A percentile compares a stretch with the other conserved stretches of the same genome.
phyloP scores from a whole-genome alignment of 2,888 invertebrate genomes.

The Lottia gigantea region DNA sequence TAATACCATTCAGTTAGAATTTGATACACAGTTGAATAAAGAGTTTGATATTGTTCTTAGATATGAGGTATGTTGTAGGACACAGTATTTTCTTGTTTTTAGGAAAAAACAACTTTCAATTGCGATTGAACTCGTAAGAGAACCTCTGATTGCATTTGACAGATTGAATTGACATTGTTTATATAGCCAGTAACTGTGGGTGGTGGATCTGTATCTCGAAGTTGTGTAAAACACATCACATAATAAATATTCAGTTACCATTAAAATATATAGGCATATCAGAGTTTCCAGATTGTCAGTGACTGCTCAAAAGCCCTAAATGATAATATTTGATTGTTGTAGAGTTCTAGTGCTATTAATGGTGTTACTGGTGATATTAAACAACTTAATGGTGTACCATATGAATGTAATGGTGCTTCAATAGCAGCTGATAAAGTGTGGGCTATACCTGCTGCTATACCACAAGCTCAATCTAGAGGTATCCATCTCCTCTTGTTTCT shows the following conservation, averaged over 20 bases:
- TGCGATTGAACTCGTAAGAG: too few relatives aligned
- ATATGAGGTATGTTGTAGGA: slow-evolving; percentile 41
- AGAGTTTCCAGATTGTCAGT: too few relatives aligned
- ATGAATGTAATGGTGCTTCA: slow-evolving; percentile 1
- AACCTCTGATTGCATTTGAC: too few relatives aligned
- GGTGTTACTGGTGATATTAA: slow-evolving; percentile 5
- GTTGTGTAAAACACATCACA: too few relatives aligned
- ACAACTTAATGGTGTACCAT: slow-evolving; percentile 3
- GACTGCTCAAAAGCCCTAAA: background rate
- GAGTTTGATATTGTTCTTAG: slow-evolving; percentile 38
- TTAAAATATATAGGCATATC: too few relatives aligned
- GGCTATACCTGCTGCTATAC: background rate
- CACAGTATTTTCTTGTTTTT: too few relatives aligned
- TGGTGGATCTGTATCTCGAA: too few relatives aligned
- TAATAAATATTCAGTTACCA: too few relatives aligned
- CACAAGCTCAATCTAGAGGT: background rate
- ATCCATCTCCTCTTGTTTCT: too few relatives aligned
- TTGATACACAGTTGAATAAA: slow-evolving; percentile 24
- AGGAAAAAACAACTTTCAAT: too few relatives aligned
- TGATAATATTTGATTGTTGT: background rate
- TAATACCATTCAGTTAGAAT: slow-evolving; percentile 24
- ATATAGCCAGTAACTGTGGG: too few relatives aligned
- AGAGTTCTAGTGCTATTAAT: background rate
- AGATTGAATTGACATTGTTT: too few relatives aligned
- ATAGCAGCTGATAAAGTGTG: background rate